These are phyloP conservation scores for Muschampia plurimacula DNA, from an alignment of 2,888 invertebrate genomes.

Conservation along the genomic window DNA sequence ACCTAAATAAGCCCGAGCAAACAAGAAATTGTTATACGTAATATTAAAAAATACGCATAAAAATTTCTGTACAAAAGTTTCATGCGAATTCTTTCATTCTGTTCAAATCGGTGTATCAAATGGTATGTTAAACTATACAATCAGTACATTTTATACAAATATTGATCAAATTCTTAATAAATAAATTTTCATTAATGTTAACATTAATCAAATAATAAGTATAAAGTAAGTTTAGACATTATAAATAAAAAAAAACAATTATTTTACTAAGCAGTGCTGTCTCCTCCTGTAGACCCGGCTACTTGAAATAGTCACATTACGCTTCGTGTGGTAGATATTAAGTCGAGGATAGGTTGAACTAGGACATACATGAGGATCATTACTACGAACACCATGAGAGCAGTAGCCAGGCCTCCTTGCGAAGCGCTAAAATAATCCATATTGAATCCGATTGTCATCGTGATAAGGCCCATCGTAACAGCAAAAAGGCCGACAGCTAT, in stretches of 20 bases:
- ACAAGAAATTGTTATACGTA: conserved; percentile 63
- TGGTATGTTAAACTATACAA: conserved; percentile 1
- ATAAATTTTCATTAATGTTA: conserved; percentile 17
- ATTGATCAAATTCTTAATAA: conserved; percentile 3
- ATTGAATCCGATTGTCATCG: conserved; percentile 74
- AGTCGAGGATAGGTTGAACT: conserved; percentile 70
- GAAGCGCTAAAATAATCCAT: conserved; percentile 65
- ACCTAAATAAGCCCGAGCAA: conserved; percentile 50
- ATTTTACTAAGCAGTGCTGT: conserved; percentile 60
- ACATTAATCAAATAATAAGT: conserved; percentile 10
- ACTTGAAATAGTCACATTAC: conserved; percentile 67
- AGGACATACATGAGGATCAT: conserved; percentile 66
- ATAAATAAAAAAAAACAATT: conserved; percentile 21
- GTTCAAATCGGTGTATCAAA: conserved; percentile 17
- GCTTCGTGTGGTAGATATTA: conserved; percentile 67
- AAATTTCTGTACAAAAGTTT: conserved; percentile 52
- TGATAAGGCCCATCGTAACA: conserved; percentile 80
- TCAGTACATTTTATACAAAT: neutral
- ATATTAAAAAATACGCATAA: conserved; percentile 62
- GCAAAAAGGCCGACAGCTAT: conserved; percentile 81
- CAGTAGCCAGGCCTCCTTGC: conserved; percentile 64
- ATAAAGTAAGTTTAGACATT: conserved; percentile 7
- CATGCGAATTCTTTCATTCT: conserved; percentile 24
- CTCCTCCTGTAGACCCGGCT: conserved; percentile 60
- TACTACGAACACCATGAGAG: conserved; percentile 68